Conservation (phyloP, 2,888 invertebrate genomes). For the Cantharis rustica region DNA sequence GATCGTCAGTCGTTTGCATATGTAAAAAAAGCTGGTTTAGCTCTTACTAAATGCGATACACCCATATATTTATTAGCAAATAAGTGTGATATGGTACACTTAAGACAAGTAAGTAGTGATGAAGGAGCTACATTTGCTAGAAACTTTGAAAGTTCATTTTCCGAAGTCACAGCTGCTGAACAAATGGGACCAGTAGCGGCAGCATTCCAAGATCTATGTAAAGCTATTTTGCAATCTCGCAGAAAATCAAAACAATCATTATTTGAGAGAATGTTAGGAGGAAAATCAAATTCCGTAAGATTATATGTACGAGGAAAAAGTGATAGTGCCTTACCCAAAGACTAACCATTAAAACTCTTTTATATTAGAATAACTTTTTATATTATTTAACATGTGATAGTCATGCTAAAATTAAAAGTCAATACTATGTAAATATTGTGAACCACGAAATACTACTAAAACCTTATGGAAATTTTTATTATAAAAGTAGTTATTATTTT, state of each 20-base stretch:
- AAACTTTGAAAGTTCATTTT: constrained; percentile 86
- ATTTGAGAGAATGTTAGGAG: constrained; percentile 81
- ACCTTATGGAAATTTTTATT: neutral
- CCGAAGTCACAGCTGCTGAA: constrained; percentile 87
- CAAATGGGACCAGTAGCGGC: constrained; percentile 84
- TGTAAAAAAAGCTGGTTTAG: constrained; percentile 73
- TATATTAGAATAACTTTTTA: neutral
- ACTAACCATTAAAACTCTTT: constrained; percentile 57
- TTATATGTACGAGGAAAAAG: constrained; percentile 87
- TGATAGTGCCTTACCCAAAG: constrained; percentile 86
- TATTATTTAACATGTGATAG: neutral
- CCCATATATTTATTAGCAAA: constrained; percentile 88
- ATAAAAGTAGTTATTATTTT: neutral
- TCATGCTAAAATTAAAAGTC: neutral
- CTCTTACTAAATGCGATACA: constrained; percentile 66
- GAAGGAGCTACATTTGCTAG: constrained; percentile 89
- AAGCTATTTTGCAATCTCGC: constrained; percentile 78
- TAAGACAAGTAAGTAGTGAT: constrained; percentile 84
- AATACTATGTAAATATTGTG: neutral
- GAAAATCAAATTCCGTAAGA: constrained; percentile 68
- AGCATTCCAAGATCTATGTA: constrained; percentile 81
- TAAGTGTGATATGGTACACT: constrained; percentile 89
- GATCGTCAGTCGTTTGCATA: constrained; percentile 85
- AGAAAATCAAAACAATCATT: constrained; percentile 85
- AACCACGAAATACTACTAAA: neutral